Conservation (phyloP, 2,797 vertebrate species). For the Synaphobranchus kaupii region DNA sequence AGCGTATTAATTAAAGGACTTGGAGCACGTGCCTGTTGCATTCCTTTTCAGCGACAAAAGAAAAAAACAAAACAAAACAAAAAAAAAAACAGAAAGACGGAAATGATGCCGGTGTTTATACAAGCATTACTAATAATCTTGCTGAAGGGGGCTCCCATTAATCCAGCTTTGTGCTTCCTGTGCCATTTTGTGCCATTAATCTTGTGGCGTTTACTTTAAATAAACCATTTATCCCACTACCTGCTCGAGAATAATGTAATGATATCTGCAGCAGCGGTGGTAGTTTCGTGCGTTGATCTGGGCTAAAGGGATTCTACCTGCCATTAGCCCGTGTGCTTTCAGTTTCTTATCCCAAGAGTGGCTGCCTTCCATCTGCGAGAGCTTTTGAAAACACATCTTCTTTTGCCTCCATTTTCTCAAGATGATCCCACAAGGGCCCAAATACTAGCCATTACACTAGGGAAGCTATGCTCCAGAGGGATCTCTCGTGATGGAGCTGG, state of each 20-base stretch:
- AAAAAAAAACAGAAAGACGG: not conserved
- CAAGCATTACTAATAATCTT: constrained; percentile 28
- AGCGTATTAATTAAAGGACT: not conserved
- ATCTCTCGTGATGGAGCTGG: not conserved
- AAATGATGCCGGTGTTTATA: constrained; percentile 21
- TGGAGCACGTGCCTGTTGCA: not conserved
- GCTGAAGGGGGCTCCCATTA: constrained; percentile 14
- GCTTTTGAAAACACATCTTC: not conserved
- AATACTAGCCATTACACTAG: not conserved
- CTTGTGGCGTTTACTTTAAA: constrained; percentile 66
- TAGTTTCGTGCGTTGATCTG: constrained; percentile 29
- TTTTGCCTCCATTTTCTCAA: not conserved
- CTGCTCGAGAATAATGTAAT: constrained; percentile 64
- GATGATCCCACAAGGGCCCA: not conserved
- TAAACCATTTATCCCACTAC: constrained; percentile 66
- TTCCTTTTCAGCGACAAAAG: not conserved
- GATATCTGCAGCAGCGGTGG: constrained; percentile 53
- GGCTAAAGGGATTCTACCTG: constrained; percentile 3
- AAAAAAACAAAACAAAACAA: not conserved
- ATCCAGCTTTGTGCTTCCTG: constrained; percentile 38
- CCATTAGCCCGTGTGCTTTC: constrained; percentile 13
- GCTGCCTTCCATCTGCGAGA: not conserved
- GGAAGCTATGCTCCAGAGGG: not conserved
- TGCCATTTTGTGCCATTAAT: constrained; percentile 68
- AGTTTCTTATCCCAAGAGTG: not conserved